Base-by-base conservation (phyloP, 2,797 vertebrate genomes). In the Poeciliopsis turneri region DNA sequence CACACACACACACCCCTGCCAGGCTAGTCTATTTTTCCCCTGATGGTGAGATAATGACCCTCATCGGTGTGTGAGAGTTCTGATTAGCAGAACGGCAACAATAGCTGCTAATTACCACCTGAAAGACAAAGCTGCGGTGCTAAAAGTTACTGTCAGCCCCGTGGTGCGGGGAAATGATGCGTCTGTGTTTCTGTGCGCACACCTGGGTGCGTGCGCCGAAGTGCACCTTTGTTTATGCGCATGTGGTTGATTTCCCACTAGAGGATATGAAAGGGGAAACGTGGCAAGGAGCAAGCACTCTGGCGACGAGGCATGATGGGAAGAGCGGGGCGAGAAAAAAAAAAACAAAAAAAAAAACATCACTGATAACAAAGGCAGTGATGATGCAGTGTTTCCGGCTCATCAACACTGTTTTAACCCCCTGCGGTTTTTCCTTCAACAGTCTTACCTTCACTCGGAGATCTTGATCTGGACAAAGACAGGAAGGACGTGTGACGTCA, bases 51-150 rank as follows among this genome's bases (percentile, higher is more conserved):
- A 92, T 94, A 94, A 94, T 92, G 91, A 93, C 93, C 93, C 90
- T 91, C 87, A 80, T 89, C 83, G 87, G 83, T 90, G 88, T 89
- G 83, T 81, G 88, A 93, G 92, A 95, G 93, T 92, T 93, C 86
- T 94, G 93, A 95, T 95, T 92, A 93, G 92, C 89, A 78, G 85
- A 87, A 88, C 86, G 91, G 92, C 89, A 93, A 94, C 94, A 94
- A 93, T 93, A 89, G 87, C 90, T 88, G 90, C 90, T 95, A 95
- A 95, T 95, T 95, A 95, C 85, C 90, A 92, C 88, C 93, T 91
- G 90, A 92, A 92, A 94, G 92, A 95, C 92, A 89, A 91, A 90
- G 84, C 82, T 43, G 81, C 7, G 51, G 88, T 87, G 93, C 93
- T 93, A 86, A 88, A 85, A 89, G 90, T 92, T 92, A 82, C 85